phyloP scores from a whole-genome alignment of 2,113 vertebrate species.

The Odobenus rosmarus region DNA sequence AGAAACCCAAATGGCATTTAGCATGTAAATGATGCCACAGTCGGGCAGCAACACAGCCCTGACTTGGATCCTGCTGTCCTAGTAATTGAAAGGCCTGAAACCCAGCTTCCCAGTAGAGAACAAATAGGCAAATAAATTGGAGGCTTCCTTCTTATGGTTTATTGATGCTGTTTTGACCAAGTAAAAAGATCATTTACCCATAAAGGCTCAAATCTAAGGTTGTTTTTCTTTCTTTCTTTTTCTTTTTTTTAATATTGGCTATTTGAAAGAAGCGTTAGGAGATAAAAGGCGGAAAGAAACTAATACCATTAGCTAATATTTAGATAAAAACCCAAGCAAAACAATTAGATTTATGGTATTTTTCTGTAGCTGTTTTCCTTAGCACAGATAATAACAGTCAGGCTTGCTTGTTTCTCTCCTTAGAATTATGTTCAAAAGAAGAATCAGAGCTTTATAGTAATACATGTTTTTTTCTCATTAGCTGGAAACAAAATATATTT shows the following conservation, averaged over 20 bases:
- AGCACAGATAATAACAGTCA: conserved; percentile 88
- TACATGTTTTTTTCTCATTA: conserved; percentile 80
- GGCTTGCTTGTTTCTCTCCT: conserved; percentile 77
- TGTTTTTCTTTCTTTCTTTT: conserved; percentile 19
- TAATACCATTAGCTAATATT: conserved; percentile 88
- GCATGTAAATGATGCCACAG: conserved; percentile 23
- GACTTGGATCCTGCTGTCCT: conserved; percentile 42
- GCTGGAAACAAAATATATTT: conserved; percentile 78
- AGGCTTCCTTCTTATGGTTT: conserved; percentile 73
- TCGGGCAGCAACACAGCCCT: conserved; percentile 48
- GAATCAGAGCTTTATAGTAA: conserved; percentile 67
- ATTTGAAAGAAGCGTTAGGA: conserved; percentile 60
- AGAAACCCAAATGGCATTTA: background rate
- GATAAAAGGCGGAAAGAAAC: conserved; percentile 78
- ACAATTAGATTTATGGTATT: conserved; percentile 91
- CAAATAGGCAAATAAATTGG: conserved; percentile 77
- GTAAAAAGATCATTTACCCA: conserved; percentile 80
- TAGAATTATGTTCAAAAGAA: conserved; percentile 77
- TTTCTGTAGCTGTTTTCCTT: conserved; percentile 87
- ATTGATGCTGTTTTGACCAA: conserved; percentile 83
- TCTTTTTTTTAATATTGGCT: background rate
- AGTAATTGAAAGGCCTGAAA: conserved; percentile 79
- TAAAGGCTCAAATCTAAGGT: conserved; percentile 81
- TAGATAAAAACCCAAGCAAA: conserved; percentile 64
- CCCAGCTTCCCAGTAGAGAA: conserved; percentile 66